phyloP scores from a whole-genome alignment of 2,888 invertebrate genomes.

The Apoda limacodes region DNA sequence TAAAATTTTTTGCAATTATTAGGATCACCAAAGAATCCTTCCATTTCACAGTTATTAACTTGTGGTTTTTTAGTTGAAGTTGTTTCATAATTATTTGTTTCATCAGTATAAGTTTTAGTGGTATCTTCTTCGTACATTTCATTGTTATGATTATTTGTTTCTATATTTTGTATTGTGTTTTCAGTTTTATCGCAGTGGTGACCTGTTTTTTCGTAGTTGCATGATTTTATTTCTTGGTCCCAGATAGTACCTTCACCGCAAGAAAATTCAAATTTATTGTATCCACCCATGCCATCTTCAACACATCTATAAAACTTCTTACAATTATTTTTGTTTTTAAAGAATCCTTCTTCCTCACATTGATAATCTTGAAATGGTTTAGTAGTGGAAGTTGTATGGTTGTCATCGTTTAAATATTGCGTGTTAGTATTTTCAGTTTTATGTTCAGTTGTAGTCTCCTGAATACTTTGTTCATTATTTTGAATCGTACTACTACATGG shows the following conservation, averaged over 20 bases:
- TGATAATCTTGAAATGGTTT: too few species aligned
- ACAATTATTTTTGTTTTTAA: slow-evolving; percentile 66
- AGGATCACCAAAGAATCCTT: slow-evolving; percentile 78
- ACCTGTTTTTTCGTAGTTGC: slow-evolving; percentile 37
- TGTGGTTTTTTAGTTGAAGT: background rate
- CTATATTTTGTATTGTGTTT: too few species aligned
- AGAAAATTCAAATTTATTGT: slow-evolving; percentile 63
- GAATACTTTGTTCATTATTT: background rate
- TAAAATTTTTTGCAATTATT: slow-evolving; percentile 81
- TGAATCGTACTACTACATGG: too few species aligned
- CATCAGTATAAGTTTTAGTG: slow-evolving; percentile 3
- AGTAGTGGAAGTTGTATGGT: too few species aligned
- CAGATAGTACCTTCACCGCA: slow-evolving; percentile 73
- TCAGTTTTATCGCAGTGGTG: too few species aligned
- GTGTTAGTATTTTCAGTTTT: background rate
- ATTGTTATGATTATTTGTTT: slow-evolving; percentile 12
- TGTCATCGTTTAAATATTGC: too few species aligned
- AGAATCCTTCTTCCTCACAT: slow-evolving; percentile 68
- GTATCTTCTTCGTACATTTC: slow-evolving; percentile 10
- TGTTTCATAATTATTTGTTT: slow-evolving; percentile 11
- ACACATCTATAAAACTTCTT: slow-evolving; percentile 78
- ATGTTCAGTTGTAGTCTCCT: background rate
- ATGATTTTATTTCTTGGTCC: slow-evolving; percentile 67
- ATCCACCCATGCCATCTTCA: slow-evolving; percentile 52
- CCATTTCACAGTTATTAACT: slow-evolving; percentile 48